Conservation (phyloP, 2,888 invertebrate genomes). For the Cosmopolites sordidus region DNA sequence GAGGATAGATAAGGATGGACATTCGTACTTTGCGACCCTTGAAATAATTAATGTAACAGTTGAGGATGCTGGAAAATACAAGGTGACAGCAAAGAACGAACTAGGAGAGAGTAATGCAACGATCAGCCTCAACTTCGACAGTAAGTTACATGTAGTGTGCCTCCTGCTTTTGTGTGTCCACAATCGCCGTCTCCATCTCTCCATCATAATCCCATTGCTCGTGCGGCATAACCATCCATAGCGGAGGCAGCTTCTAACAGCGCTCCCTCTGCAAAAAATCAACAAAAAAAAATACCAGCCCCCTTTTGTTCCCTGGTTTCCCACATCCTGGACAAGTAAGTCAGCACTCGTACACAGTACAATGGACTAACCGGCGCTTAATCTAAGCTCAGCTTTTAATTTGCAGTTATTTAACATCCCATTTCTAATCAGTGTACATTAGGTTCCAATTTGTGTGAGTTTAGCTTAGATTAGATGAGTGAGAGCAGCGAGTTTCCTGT, state of each 20-base stretch:
- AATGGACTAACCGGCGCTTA: slow-evolving; percentile 51
- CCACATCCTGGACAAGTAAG: slow-evolving; percentile 34
- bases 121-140: slow-evolving; percentile 96
- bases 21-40: slow-evolving; percentile 88
- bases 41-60: slow-evolving; percentile 92
- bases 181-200: neutral
- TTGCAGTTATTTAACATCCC: slow-evolving; percentile 47
- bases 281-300: neutral
- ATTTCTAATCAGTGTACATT: slow-evolving; percentile 47
- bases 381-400: slow-evolving; percentile 52
- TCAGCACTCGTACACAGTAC: slow-evolving; percentile 51
- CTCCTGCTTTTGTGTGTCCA: slow-evolving; percentile 33
- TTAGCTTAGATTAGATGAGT: slow-evolving; percentile 43
- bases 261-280: neutral
- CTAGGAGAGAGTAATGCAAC: slow-evolving; percentile 96
- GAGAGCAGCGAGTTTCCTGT: slow-evolving; percentile 14
- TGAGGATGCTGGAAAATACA: slow-evolving; percentile 96
- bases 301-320: neutral
- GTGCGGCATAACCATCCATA: neutral
- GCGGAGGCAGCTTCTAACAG: neutral
- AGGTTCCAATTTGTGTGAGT: slow-evolving; percentile 45
- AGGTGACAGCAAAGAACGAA: slow-evolving; percentile 95
- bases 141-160: slow-evolving; percentile 63
- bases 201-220: neutral
- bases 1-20: slow-evolving; percentile 84